Evolutionary conservation across 2,797 vertebrate species (phyloP).

Genomic region (Ctenopoma kingsleyae): DNA sequence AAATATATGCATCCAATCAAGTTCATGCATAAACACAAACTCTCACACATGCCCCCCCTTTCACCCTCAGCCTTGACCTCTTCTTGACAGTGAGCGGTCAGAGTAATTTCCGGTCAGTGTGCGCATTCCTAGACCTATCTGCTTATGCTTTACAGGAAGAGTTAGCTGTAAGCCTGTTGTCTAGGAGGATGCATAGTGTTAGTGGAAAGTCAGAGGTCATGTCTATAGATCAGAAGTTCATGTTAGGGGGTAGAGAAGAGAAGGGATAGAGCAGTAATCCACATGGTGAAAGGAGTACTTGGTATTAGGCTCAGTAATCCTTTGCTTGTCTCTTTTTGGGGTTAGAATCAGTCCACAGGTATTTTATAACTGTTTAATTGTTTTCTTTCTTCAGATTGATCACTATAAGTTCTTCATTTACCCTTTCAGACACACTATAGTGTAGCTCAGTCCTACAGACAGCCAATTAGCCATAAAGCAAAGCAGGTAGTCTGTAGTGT

Average conservation of each 20-base stretch:
- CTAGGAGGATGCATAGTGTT: slow-evolving; percentile 61
- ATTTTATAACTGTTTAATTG: slow-evolving; percentile 29
- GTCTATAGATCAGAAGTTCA: slow-evolving; percentile 66
- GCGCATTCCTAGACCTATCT: slow-evolving; percentile 62
- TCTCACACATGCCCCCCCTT: slow-evolving; percentile 21
- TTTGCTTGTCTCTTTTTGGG: slow-evolving; percentile 56
- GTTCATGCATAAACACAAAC: slow-evolving; percentile 22
- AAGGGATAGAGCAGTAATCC: slow-evolving; percentile 74
- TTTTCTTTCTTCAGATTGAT: slow-evolving; percentile 14
- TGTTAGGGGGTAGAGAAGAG: slow-evolving; percentile 57
- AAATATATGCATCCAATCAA: slow-evolving; percentile 24
- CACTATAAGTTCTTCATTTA: slow-evolving; percentile 16
- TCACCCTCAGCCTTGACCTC: slow-evolving; percentile 69
- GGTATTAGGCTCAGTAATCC: slow-evolving; percentile 70
- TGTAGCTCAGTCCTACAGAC: slow-evolving; percentile 14
- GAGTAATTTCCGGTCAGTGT: slow-evolving; percentile 67
- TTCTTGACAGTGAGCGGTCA: slow-evolving; percentile 12
- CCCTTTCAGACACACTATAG: neutral
- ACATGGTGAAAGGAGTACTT: slow-evolving; percentile 74
- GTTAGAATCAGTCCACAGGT: slow-evolving; percentile 43
- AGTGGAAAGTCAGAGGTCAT: slow-evolving; percentile 59
- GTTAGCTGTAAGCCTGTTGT: slow-evolving; percentile 73
- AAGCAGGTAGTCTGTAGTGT: neutral
- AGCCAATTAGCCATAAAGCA: slow-evolving; percentile 12
- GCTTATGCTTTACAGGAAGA: slow-evolving; percentile 50